A percentile compares a stretch with the other conserved stretches of the same genome.
phyloP scores from a whole-genome alignment of 37 sponge, comb jelly and placozoan genomes.

The Aplysina aerophoba region DNA sequence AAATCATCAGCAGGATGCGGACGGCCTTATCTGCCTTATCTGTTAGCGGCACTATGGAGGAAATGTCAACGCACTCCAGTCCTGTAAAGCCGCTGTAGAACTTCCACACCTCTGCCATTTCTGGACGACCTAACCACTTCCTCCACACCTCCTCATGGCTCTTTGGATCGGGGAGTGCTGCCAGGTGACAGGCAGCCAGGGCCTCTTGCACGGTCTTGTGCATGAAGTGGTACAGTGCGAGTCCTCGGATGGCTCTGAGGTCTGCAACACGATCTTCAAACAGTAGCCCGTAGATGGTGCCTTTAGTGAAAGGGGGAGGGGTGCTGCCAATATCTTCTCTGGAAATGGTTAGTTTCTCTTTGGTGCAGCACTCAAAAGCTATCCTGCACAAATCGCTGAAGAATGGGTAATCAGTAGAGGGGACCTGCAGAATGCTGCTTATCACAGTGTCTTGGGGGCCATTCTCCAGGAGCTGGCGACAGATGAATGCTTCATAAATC shows the following conservation, averaged over 20 bases:
- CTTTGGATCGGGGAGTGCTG: too few relatives aligned
- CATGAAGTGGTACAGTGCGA: not conserved
- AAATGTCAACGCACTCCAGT: not conserved
- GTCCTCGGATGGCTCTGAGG: too few relatives aligned
- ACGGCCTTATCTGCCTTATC: not conserved
- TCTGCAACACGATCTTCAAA: not conserved
- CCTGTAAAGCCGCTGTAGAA: slow-evolving; percentile 18
- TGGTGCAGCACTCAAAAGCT: not conserved
- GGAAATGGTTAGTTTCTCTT: slow-evolving; percentile 3
- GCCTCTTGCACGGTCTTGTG: slow-evolving; percentile 24
- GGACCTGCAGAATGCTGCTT: not conserved
- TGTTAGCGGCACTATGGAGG: not conserved
- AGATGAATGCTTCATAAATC: not conserved
- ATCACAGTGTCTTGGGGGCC: not conserved
- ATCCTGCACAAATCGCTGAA: not conserved
- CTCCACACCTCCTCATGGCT: not conserved
- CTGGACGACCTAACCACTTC: not conserved
- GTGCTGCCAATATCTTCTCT: not conserved
- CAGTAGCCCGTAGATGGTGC: slow-evolving; percentile 20
- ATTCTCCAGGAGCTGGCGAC: slow-evolving; percentile 9
- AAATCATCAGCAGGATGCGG: not conserved
- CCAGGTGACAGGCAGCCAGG: slow-evolving; percentile 15
- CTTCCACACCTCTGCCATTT: slow-evolving; percentile 32
- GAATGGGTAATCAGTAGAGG: not conserved
- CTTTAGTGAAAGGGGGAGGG: not conserved